Base-by-base conservation (phyloP, 1,140 invertebrate species). In the Lanistes nyassanus region DNA sequence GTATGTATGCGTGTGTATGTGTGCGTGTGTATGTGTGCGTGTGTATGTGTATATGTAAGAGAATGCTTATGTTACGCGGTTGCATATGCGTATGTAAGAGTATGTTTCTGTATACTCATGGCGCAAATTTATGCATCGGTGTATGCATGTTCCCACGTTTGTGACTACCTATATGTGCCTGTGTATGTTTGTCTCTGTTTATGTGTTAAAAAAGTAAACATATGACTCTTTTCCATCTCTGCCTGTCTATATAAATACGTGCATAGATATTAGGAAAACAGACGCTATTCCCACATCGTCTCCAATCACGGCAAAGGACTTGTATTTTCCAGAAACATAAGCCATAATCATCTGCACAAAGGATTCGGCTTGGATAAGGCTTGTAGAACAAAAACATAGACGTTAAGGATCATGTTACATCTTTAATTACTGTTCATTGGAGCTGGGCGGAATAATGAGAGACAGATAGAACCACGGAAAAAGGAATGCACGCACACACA, bases 381-480 rank as follows among this genome's bases (percentile, higher is more conserved):
- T 19, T 37, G 9, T 34, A 21, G 42, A 7, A 6, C 4, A 53
- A 21, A 69, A 9, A 31, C 13, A 26, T 7, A 47, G 26, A 53
- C 26, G 9, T 37, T 19, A 47, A 21, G 31, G 19, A 21, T 3
- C n/a, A 23, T 67, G 29, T 11, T 67, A 9, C 13, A 29, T 13
- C 21, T 31, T 67, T 23, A 69, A 23, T 47, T 11, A 21, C 9
- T 69, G 29, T 47, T 47, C 51, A 19, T n/a, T n/a, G 5, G 13
- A 6, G 5, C 34, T 21, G 23, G 5, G 19, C 29, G 11, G 29
- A 9, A 69, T 21, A 26, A 11, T 19, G 16, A 69, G 11, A 47
- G 11, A 56, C 69, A 71, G 34, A 71, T 53, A 71, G 34, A 71
- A 42, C 53, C 53, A 71, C 69, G 56, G 11, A 71, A 42, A 56